Percentiles rank a stretch among this genome's conserved stretches.
Conservation (phyloP, 2,113 vertebrate genomes). For the Eretmochelys imbricata region DNA sequence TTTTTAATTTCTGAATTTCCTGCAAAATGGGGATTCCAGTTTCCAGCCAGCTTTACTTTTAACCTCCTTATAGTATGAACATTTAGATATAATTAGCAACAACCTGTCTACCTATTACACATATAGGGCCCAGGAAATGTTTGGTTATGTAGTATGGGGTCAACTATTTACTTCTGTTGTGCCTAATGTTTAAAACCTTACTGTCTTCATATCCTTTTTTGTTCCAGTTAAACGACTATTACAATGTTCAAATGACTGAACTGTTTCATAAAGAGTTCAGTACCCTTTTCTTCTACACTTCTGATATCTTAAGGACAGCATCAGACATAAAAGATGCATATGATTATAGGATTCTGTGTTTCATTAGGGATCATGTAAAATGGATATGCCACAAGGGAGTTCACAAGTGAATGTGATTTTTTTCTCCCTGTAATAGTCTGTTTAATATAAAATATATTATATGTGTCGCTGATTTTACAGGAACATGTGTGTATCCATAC, state of each 20-base stretch:
- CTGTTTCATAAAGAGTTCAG: not conserved
- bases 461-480: not conserved
- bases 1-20: slow-evolving; percentile 57
- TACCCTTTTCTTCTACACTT: not conserved
- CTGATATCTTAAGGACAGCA: not conserved
- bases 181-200: rapidly evolving
- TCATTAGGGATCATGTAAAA: not conserved
- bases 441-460: not conserved
- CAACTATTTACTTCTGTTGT: not conserved
- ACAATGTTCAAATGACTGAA: not conserved
- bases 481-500: not conserved
- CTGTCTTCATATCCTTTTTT: not conserved
- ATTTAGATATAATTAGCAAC: slow-evolving; percentile 9
- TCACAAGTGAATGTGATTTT: rapidly evolving
- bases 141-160: not conserved
- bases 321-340: not conserved
- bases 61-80: not conserved
- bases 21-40: slow-evolving; percentile 45
- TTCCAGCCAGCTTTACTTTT: slow-evolving; percentile 42
- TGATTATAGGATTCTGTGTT: not conserved
- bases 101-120: not conserved
- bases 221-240: not conserved
- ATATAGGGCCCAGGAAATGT: not conserved
- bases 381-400: not conserved
- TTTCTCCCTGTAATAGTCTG: not conserved